Evolutionary conservation across 2,888 invertebrate species (phyloP), one percentile per base, ranked within the genome.

Genomic region (Phasia obesa): DNA sequence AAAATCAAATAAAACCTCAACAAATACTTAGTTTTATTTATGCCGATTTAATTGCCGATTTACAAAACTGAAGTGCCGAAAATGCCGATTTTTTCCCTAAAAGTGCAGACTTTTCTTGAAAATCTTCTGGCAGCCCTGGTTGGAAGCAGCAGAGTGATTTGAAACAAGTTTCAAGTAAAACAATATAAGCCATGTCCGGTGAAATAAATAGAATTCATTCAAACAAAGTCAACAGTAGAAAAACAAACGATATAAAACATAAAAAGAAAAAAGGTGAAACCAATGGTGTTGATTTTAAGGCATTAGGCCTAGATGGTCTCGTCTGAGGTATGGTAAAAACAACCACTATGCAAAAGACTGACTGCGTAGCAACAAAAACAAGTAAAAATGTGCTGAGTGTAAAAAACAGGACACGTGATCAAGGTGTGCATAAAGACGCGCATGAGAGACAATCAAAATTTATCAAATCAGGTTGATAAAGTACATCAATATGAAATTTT

Each of bases 121-220:
- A n/a, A n/a, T n/a, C n/a, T n/a, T n/a, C n/a, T n/a, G n/a, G n/a
- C n/a, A n/a, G n/a, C n/a, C n/a, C n/a, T n/a, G n/a, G 23, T 23
- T 79, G 25, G 73, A 83, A 83, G 60, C 76, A 11, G 79, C 79
- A 17, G 76, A 65, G 27, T 38, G 64, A 83, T 53, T 73, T 62
- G 27, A 73, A 49, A 21, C 60, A 73, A 59, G 47, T 73, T 15
- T 2, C 51, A 38, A 35, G 53, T 11, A 51, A 67, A 53, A 23
- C 31, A 9, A 53, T 35, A 4, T 51, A 35, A 35, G 23, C 31
- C 5, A 31, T 9, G 31, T 31, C 31, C 5, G 17, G 21, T 35
- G 62, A 64, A 74, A 74, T 74, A 13, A 62, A 60, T 23, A 71
- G 49, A 71, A 60, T 71, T 71, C 35, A 27, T 23, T 35, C 21